These are phyloP conservation scores for Osmoderma eremita DNA, from an alignment of 2,888 invertebrate genomes.

Conservation along the genomic window DNA sequence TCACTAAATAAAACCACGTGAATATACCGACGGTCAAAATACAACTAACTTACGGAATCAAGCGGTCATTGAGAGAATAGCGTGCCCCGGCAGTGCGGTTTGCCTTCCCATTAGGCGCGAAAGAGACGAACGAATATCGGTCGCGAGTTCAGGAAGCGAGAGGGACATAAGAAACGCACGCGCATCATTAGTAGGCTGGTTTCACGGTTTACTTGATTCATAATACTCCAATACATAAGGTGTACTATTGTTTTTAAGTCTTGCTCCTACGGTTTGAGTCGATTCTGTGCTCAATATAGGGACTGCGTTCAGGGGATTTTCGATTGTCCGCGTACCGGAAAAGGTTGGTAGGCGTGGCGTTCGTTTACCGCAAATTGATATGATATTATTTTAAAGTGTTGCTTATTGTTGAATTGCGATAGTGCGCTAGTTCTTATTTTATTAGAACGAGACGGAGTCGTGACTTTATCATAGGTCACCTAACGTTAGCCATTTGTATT, in stretches of 20 bases:
- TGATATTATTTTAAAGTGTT: slow-evolving; percentile 43
- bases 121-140: slow-evolving; percentile 43
- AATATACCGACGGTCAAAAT: slow-evolving; percentile 49
- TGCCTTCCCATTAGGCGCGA: slow-evolving; percentile 54
- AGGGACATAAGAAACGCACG: slow-evolving; percentile 49
- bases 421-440: slow-evolving; percentile 32
- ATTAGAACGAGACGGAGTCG: slow-evolving; percentile 35
- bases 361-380: slow-evolving; percentile 51
- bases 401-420: slow-evolving; percentile 40
- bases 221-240: slow-evolving; percentile 58
- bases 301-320: slow-evolving; percentile 47
- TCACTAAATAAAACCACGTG: slow-evolving; percentile 38
- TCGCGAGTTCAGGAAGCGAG: slow-evolving; percentile 44
- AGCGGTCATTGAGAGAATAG: slow-evolving; percentile 51
- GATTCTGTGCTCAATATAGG: slow-evolving; percentile 49
- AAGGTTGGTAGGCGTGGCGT: slow-evolving; percentile 52
- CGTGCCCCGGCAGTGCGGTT: slow-evolving; percentile 55
- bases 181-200: slow-evolving; percentile 55
- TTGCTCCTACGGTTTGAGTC: slow-evolving; percentile 41
- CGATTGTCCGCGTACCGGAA: slow-evolving; percentile 49
- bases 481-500: slow-evolving; percentile 35
- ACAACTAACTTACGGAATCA: slow-evolving; percentile 50
- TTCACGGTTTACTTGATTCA: slow-evolving; percentile 55
- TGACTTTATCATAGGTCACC: slow-evolving; percentile 34
- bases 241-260: slow-evolving; percentile 56